These are phyloP conservation scores for Drosophila eugracilis DNA, from an alignment of 1,140 invertebrate species.

Conservation along the genomic window DNA sequence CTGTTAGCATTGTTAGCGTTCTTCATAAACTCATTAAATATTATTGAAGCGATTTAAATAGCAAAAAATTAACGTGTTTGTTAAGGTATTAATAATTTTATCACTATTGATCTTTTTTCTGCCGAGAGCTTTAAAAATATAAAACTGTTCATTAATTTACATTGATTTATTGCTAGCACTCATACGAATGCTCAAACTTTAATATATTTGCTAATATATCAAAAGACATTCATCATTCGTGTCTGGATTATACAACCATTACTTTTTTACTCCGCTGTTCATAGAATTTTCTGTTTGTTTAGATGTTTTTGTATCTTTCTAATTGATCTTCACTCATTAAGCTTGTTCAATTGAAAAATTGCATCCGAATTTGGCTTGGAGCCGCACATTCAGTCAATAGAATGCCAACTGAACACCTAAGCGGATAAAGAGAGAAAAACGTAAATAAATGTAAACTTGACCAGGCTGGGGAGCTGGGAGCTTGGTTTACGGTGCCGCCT, in stretches of 20 bases:
- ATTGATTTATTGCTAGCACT: constrained; percentile 10
- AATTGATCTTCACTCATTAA: constrained; percentile 56
- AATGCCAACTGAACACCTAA: constrained; percentile 36
- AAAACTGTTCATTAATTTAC: neutral
- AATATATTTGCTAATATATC: constrained; percentile 30
- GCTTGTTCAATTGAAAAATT: constrained; percentile 71
- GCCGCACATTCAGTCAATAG: constrained; percentile 31
- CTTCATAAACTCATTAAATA: constrained; percentile 57
- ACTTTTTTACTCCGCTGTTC: constrained; percentile 45
- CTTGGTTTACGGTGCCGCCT: constrained; percentile 27
- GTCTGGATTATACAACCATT: constrained; percentile 32
- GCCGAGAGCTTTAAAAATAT: neutral
- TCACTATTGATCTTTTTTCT: constrained; percentile 10
- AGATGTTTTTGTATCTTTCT: constrained; percentile 27
- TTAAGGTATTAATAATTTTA: constrained; percentile 34
- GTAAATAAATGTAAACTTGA: constrained; percentile 47
- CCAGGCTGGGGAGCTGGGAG: constrained; percentile 34
- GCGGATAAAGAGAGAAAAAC: constrained; percentile 23
- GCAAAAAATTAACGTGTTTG: constrained; percentile 35
- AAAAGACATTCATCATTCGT: constrained; percentile 33
- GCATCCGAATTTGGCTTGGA: constrained; percentile 61
- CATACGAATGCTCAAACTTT: constrained; percentile 2
- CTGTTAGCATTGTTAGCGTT: constrained; percentile 62
- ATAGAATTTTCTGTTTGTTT: constrained; percentile 21
- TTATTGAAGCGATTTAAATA: constrained; percentile 43